phyloP scores from a whole-genome alignment of 2,797 vertebrate genomes.

The Dermochelys coriacea region DNA sequence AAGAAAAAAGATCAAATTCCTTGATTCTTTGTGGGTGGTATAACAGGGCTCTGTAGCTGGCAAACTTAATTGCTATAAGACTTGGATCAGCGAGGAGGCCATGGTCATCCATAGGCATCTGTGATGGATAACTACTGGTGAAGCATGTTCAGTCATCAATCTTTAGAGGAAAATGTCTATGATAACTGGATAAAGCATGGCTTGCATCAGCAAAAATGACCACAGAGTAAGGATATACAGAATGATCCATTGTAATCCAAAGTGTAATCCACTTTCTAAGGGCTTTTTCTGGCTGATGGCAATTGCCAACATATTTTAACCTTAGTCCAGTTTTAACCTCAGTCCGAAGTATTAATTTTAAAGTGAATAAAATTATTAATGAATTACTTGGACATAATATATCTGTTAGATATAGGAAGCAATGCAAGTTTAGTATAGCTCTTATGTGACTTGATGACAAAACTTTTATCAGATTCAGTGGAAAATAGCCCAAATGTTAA shows the following conservation, averaged over 20 bases:
- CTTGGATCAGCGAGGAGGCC: conserved; percentile 59
- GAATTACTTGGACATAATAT: neutral
- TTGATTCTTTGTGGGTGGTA: conserved; percentile 57
- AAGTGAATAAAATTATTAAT: neutral
- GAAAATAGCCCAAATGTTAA: neutral
- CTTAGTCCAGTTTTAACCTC: neutral
- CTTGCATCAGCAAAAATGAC: conserved; percentile 75
- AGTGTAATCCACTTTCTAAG: conserved; percentile 53
- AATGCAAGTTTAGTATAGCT: neutral
- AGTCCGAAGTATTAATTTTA: neutral
- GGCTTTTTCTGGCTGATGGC: conserved; percentile 41
- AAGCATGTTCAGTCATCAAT: conserved; percentile 65
- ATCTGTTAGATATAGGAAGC: neutral
- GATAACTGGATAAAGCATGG: conserved; percentile 57
- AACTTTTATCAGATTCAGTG: neutral
- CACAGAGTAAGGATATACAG: conserved; percentile 37
- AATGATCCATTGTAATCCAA: conserved; percentile 21
- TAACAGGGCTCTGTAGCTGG: conserved; percentile 64
- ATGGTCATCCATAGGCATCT: conserved; percentile 61
- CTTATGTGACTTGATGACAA: neutral
- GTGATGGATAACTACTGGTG: conserved; percentile 73
- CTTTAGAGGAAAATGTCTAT: conserved; percentile 69
- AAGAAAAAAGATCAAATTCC: conserved; percentile 70
- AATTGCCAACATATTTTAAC: conserved; percentile 39
- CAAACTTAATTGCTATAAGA: conserved; percentile 72